Evolutionary conservation across 2,888 invertebrate species (phyloP).

Genomic region (Phania funesta): DNA sequence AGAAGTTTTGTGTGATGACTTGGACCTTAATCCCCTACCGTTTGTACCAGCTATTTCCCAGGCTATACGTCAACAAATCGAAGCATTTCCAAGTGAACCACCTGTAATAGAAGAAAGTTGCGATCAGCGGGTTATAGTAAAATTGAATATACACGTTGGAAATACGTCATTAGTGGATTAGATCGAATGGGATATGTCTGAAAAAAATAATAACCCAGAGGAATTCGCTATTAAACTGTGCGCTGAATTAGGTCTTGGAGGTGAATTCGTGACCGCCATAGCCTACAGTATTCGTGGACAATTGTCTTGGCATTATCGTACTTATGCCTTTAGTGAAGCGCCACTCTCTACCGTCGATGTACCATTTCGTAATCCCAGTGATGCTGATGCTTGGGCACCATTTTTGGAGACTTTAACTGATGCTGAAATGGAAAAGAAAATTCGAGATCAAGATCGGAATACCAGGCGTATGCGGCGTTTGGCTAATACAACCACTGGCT

Average conservation of each 20-base stretch:
- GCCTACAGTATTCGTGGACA: slow-evolving; percentile 99
- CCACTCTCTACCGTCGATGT: slow-evolving; percentile 96
- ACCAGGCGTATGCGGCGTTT: slow-evolving; percentile 97
- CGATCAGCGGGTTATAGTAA: slow-evolving; percentile 97
- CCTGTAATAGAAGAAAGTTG: slow-evolving; percentile 92
- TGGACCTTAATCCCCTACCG: slow-evolving; percentile 96
- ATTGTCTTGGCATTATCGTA: slow-evolving; percentile 98
- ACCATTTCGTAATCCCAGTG: slow-evolving; percentile 95
- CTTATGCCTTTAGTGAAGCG: slow-evolving; percentile 98
- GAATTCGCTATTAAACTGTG: slow-evolving; percentile 98
- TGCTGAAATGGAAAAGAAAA: slow-evolving; percentile 99
- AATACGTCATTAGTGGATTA: slow-evolving; percentile 99
- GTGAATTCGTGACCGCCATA: slow-evolving; percentile 99
- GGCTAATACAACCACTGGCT: slow-evolving; percentile 95
- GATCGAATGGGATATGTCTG: slow-evolving; percentile 99
- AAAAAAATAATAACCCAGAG: slow-evolving; percentile 98
- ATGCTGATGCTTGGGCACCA: slow-evolving; percentile 99
- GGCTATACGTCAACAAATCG: slow-evolving; percentile 97
- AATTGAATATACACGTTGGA: slow-evolving; percentile 99
- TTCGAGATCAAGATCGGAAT: slow-evolving; percentile 99
- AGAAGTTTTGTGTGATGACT: slow-evolving; percentile 98
- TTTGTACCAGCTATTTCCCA: slow-evolving; percentile 99
- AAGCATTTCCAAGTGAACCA: slow-evolving; percentile 93
- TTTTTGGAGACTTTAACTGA: slow-evolving; percentile 99
- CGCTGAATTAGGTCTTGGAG: slow-evolving; percentile 97